Evolutionary conservation across 2,797 vertebrate genomes (phyloP), one percentile per base, ranked within the genome.

Genomic region (Sebastes itinus): DNA sequence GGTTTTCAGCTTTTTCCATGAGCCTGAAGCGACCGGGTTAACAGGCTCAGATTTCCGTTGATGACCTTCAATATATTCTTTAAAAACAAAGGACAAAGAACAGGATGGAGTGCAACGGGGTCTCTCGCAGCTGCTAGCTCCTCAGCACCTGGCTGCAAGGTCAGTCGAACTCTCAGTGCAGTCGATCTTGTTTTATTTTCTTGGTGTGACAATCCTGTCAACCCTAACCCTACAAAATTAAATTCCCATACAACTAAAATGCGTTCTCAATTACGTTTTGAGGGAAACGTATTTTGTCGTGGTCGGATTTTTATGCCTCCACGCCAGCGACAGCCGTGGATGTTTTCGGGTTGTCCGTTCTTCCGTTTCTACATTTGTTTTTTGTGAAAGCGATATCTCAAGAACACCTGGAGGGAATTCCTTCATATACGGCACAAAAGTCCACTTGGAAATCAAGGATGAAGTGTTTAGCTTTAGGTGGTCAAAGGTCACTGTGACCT

Each of bases 251-350:
- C 46, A 49, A 20, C 46, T 20, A 49, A 20, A 18, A 49, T 49
- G 46, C 46, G 0, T 18, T 46, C 42, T 18, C 42, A 46, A 46
- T 46, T 46, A 46, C 16, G 0, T 49, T 49, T 49, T 49, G 42
- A 49, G 42, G 18, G 42, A 49, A 49, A 49, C 6, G 1, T 49
- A 49, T 46, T 46, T 46, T 46, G 42, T 46, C 16, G 16, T 46
- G 42, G 0, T 49, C 18, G 4, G 3, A 9, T 49, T 8, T 46
- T 46, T 46, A 46, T 46, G 42, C 16, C 42, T 46, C 16, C 7
- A 0, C 0, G 3, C 16, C 0, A 3, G 7, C 16, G 3, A 46
- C 16, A 49, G 42, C 42, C 0, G 2, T 20, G 7, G 46, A 18
- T 20, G 46, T 49, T 49, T 49, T 49, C 18, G 2, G 18, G 46